A percentile compares a stretch with the other conserved stretches of the same genome.
Evolutionary conservation across 2,888 invertebrate genomes (phyloP).

Genomic region (Parnassius orleans): DNA sequence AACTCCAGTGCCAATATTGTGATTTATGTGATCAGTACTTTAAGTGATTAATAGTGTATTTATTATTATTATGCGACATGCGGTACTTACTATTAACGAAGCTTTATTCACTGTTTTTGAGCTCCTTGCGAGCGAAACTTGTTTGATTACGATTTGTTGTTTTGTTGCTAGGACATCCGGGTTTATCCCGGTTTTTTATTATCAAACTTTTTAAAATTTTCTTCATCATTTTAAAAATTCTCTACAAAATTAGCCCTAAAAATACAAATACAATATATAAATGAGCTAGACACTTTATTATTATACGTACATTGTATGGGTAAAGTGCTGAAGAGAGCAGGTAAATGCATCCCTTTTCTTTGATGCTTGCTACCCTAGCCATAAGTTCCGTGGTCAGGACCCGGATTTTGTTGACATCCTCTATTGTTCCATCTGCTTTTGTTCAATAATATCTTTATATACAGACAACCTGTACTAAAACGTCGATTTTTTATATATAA

Average conservation of each 20-base stretch:
- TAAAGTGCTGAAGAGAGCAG: constrained; percentile 49
- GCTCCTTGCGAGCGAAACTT: constrained; percentile 66
- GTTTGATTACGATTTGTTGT: constrained; percentile 74
- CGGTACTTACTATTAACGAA: constrained; percentile 50
- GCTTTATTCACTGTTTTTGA: constrained; percentile 53
- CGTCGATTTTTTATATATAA: not conserved
- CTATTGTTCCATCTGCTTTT: constrained; percentile 30
- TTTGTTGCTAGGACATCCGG: constrained; percentile 74
- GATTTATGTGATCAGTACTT: constrained; percentile 52
- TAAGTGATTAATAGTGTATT: constrained; percentile 33
- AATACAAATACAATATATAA: no score
- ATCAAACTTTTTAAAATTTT: no score
- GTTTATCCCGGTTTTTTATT: constrained; percentile 37
- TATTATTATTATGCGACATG: constrained; percentile 43
- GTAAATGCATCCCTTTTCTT: constrained; percentile 72
- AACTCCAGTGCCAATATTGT: constrained; percentile 51
- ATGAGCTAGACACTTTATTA: no score
- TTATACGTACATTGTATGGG: no score
- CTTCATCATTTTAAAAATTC: no score
- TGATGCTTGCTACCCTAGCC: constrained; percentile 48
- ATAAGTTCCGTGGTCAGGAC: constrained; percentile 46
- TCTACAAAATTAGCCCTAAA: no score
- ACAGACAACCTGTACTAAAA: constrained; percentile 20
- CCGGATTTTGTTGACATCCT: constrained; percentile 33
- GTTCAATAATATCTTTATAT: constrained; percentile 3